A percentile compares a stretch with the other conserved stretches of the same genome.
Conservation (phyloP, 2,888 invertebrate genomes). For the Nemotelus pantherinus region DNA sequence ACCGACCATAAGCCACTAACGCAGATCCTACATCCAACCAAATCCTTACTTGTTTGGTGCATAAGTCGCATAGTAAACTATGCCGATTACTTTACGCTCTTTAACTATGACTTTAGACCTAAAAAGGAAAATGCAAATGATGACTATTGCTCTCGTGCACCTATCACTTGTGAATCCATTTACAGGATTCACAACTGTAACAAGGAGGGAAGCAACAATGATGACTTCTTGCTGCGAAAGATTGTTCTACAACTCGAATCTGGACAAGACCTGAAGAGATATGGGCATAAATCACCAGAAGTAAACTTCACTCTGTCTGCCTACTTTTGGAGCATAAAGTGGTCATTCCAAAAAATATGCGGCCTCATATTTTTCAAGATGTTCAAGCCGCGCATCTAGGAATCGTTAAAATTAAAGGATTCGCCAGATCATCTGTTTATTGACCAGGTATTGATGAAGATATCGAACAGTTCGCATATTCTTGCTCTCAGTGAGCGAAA, state of each 20-base stretch:
- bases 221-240: slow-evolving; percentile 46
- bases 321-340: too few species aligned
- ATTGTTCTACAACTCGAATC: slow-evolving; percentile 45
- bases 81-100: background rate
- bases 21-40: slow-evolving; percentile 50
- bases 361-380: background rate
- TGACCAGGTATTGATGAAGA: background rate
- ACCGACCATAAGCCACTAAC: too few species aligned
- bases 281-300: background rate
- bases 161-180: background rate
- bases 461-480: background rate
- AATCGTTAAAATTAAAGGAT: background rate
- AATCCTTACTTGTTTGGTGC: slow-evolving; percentile 45
- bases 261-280: background rate
- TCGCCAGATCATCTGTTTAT: background rate
- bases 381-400: background rate
- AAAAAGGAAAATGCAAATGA: slow-evolving; percentile 12
- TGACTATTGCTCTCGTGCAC: slow-evolving; percentile 14
- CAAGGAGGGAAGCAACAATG: slow-evolving; percentile 25
- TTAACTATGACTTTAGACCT: slow-evolving; percentile 5
- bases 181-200: background rate
- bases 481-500: background rate
- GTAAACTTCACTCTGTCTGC: background rate
- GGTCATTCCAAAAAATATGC: too few species aligned
- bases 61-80: slow-evolving; percentile 23